Percentiles rank a stretch among this genome's conserved stretches.
Conservation (phyloP, 2,113 vertebrate species). For the Tonatia bakeri region DNA sequence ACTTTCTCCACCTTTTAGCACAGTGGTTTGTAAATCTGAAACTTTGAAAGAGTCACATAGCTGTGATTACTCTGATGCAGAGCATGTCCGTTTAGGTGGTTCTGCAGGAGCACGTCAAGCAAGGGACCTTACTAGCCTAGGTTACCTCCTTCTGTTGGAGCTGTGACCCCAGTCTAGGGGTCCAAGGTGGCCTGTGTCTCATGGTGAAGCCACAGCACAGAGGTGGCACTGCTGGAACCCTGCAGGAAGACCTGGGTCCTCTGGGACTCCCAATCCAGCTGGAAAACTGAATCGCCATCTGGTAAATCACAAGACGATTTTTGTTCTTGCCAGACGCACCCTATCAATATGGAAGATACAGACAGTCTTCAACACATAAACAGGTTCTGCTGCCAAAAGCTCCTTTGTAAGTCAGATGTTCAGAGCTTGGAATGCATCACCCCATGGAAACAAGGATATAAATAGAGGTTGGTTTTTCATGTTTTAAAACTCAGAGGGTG, state of each 20-base stretch:
- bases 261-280: constrained; percentile 71
- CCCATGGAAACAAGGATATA: constrained; percentile 64
- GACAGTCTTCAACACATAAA: constrained; percentile 68
- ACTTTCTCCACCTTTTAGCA: neutral
- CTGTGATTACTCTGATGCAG: neutral
- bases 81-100: rapidly evolving
- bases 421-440: constrained; percentile 37
- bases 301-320: constrained; percentile 65
- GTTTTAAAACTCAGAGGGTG: constrained; percentile 57
- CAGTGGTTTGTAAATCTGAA: neutral
- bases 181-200: neutral
- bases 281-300: constrained; percentile 71
- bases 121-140: too few species aligned
- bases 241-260: constrained; percentile 2
- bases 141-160: too few species aligned
- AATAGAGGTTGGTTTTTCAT: constrained; percentile 55
- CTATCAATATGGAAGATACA: constrained; percentile 62
- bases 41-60: rapidly evolving
- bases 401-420: constrained; percentile 62
- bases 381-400: constrained; percentile 59
- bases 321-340: constrained; percentile 61
- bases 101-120: rapidly evolving
- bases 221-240: neutral
- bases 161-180: rapidly evolving
- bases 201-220: neutral